These are phyloP conservation scores for Aphelenchoides bicaudatus DNA, from an alignment of 2,888 invertebrate genomes.

Conservation along the genomic window DNA sequence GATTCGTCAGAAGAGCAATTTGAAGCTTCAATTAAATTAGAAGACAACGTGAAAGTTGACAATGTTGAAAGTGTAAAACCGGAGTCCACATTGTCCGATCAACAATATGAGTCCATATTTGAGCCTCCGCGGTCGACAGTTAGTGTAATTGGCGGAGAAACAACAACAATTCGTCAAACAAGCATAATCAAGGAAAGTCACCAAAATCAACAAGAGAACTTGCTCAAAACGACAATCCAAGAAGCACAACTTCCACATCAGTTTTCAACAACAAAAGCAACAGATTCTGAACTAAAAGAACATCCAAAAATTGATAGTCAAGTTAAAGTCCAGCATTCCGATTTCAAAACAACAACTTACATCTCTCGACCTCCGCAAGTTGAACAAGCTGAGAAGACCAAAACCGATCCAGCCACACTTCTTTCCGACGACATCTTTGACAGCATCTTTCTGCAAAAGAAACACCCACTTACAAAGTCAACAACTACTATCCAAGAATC, in stretches of 20 bases:
- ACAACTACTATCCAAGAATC: too few species aligned
- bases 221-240: constrained; percentile 3
- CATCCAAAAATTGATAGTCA: not conserved
- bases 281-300: not conserved
- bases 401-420: too few species aligned
- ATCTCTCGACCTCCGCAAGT: not conserved
- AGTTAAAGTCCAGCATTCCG: not conserved
- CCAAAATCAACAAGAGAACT: not conserved
- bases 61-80: not conserved
- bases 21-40: not conserved
- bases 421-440: constrained; percentile 5
- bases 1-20: not conserved
- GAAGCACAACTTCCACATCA: not conserved
- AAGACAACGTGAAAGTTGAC: not conserved
- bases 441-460: not conserved
- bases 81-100: constrained; percentile 1
- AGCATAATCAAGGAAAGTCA: too few species aligned
- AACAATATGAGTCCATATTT: constrained; percentile 11
- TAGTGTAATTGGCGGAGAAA: not conserved
- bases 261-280: not conserved
- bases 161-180: too few species aligned
- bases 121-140: not conserved
- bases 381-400: too few species aligned
- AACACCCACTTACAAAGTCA: too few species aligned
- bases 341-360: not conserved